These are phyloP conservation scores for Prolemur simus DNA, from an alignment of 2,113 vertebrate genomes.

Conservation along the genomic window DNA sequence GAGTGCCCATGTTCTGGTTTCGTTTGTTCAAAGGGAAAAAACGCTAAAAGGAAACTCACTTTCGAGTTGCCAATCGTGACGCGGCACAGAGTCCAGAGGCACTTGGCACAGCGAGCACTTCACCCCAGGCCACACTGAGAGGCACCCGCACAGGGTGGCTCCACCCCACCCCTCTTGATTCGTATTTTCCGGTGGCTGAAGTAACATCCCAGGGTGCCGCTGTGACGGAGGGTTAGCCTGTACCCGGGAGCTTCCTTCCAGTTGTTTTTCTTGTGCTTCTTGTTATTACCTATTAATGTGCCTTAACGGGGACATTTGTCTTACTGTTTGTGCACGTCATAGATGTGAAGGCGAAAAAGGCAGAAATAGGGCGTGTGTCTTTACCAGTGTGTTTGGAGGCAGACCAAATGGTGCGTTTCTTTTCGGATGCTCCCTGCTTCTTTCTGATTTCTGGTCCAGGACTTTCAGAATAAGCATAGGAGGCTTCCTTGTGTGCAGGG, in stretches of 20 bases:
- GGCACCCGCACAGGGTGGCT: background rate
- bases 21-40: constrained; percentile 42
- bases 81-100: background rate
- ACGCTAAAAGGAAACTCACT: background rate
- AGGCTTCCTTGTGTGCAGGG: background rate
- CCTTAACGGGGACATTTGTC: background rate
- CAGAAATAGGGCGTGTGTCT: background rate
- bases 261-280: background rate
- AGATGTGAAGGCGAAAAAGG: constrained; percentile 13
- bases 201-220: background rate
- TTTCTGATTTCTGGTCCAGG: background rate
- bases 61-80: constrained; percentile 27
- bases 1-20: constrained; percentile 66
- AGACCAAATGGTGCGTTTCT: background rate
- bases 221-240: background rate
- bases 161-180: rapidly evolving
- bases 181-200: background rate
- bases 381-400: background rate
- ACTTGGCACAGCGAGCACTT: background rate
- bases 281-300: background rate
- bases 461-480: background rate
- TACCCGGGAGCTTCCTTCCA: background rate
- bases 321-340: background rate
- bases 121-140: background rate
- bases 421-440: background rate